These are phyloP conservation scores for Gallinago solitaria DNA, from an alignment of 2,797 vertebrate species.

Conservation along the genomic window DNA sequence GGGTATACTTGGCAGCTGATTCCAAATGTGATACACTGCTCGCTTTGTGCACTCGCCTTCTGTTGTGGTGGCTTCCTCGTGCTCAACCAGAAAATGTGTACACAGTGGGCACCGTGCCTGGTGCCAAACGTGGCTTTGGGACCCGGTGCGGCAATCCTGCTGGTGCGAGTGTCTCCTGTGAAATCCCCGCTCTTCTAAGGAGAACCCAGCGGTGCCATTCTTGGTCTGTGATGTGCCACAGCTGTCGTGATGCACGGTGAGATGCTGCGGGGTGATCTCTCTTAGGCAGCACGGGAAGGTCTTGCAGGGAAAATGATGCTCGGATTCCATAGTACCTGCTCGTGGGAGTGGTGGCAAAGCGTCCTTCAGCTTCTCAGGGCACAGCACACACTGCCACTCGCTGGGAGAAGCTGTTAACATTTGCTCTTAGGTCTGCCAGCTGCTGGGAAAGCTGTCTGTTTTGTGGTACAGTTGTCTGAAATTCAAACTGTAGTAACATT, in stretches of 20 bases:
- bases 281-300: not conserved
- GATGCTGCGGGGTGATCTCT: not conserved
- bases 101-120: rapidly evolving
- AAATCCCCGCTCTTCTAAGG: not conserved
- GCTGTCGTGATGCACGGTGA: not conserved
- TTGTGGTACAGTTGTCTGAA: not conserved
- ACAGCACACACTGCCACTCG: rapidly evolving
- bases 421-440: not conserved
- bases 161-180: not conserved
- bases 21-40: not conserved
- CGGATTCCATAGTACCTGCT: not conserved
- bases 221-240: not conserved
- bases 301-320: not conserved
- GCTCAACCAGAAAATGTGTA: not conserved
- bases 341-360: not conserved
- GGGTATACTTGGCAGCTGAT: not conserved
- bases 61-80: not conserved
- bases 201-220: rapidly evolving
- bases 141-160: not conserved
- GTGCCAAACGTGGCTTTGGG: rapidly evolving
- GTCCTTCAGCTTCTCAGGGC: not conserved
- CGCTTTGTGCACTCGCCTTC: not conserved
- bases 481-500: not conserved
- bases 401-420: not conserved
- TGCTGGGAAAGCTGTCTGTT: not conserved